Conservation (phyloP, 2,113 vertebrate species). For the Phrynosoma blainvillii region DNA sequence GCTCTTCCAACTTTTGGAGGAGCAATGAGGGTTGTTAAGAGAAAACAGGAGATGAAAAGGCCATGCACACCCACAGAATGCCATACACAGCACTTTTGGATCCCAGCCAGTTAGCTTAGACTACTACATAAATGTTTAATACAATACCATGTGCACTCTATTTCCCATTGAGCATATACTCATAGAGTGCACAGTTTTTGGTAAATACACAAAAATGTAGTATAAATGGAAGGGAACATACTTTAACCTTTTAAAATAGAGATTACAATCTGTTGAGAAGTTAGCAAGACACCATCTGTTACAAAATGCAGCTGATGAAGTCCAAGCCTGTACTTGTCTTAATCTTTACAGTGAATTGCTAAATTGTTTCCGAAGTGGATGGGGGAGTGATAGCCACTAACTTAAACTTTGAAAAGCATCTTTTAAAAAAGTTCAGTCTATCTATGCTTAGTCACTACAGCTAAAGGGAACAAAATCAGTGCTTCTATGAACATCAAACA, state of each 20-base stretch:
- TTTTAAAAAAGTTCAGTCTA: neutral
- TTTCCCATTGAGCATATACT: neutral
- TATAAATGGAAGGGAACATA: neutral
- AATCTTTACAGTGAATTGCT: slow-evolving; percentile 1
- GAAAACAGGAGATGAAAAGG: neutral
- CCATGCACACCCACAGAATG: neutral
- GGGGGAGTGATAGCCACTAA: neutral
- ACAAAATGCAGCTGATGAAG: neutral
- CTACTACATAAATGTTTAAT: neutral
- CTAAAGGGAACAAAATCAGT: neutral
- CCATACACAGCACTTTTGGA: neutral
- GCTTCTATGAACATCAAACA: neutral
- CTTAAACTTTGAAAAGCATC: neutral
- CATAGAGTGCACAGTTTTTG: neutral
- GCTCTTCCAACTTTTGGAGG: neutral
- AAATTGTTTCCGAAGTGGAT: neutral
- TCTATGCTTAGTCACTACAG: neutral
- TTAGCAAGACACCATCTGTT: neutral
- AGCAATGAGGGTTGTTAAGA: neutral
- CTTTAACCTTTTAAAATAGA: slow-evolving; percentile 18
- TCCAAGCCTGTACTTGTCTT: neutral
- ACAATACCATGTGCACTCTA: neutral
- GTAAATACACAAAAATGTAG: slow-evolving; percentile 6
- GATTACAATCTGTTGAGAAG: slow-evolving; percentile 6
- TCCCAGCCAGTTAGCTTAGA: neutral